Conservation (phyloP, 2,797 vertebrate species). For the Galago senegalensis region DNA sequence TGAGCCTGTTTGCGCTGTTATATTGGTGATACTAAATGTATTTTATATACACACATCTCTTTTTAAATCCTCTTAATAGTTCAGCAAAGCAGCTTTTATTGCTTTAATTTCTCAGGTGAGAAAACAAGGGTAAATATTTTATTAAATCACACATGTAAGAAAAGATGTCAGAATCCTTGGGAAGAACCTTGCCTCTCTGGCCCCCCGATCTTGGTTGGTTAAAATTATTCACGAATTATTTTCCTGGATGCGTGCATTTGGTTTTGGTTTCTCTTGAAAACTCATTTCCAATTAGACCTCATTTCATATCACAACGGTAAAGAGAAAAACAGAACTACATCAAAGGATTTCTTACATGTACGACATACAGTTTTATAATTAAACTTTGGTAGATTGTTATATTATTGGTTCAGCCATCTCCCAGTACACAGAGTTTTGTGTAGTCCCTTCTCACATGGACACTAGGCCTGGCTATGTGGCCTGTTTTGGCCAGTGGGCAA, state of each 20-base stretch:
- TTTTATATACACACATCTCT: background rate
- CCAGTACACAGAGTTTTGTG: background rate
- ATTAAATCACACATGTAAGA: background rate
- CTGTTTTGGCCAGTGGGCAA: background rate
- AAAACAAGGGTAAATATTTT: background rate
- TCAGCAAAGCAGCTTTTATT: constrained; percentile 25
- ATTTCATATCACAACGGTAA: background rate
- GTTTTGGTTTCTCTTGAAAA: constrained; percentile 27
- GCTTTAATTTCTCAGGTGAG: background rate
- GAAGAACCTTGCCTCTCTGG: background rate
- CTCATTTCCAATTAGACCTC: background rate
- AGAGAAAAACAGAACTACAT: background rate
- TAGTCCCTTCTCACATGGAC: background rate
- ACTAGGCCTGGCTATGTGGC: background rate
- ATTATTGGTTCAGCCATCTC: background rate
- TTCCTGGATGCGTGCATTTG: background rate
- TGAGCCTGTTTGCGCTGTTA: background rate
- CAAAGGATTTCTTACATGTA: background rate
- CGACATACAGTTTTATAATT: background rate
- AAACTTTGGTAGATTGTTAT: background rate
- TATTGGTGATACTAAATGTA: background rate
- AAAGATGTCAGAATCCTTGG: background rate
- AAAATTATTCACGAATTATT: background rate
- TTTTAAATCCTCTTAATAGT: constrained; percentile 25
- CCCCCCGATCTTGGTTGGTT: background rate